Evolutionary conservation across 2,113 vertebrate genomes (phyloP).

Genomic region (Phalacrocorax carbo): DNA sequence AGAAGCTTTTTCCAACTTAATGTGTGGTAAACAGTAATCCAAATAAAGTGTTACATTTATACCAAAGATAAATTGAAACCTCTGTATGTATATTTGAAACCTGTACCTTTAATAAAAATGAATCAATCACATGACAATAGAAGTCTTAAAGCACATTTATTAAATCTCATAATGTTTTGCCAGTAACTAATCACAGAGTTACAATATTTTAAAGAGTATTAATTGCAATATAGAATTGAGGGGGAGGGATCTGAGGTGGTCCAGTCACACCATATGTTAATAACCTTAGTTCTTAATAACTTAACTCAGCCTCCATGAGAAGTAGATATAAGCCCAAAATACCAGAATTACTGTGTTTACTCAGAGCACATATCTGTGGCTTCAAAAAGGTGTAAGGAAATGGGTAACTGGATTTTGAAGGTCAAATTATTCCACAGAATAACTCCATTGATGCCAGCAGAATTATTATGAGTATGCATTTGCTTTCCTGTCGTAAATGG

Average conservation of each 20-base stretch:
- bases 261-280: not conserved
- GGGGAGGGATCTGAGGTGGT: not conserved
- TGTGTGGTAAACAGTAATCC: not conserved
- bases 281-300: not conserved
- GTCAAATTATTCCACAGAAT: conserved; percentile 31
- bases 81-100: not conserved
- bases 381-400: not conserved
- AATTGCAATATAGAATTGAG: not conserved
- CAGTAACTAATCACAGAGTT: not conserved
- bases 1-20: not conserved
- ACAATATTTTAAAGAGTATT: not conserved
- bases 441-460: not conserved
- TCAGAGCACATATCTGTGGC: not conserved
- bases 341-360: not conserved
- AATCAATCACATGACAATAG: not conserved
- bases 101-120: not conserved
- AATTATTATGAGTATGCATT: conserved; percentile 8
- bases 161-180: not conserved
- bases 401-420: conserved; percentile 15
- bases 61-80: not conserved
- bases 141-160: not conserved
- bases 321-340: not conserved
- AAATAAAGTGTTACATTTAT: not conserved
- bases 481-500: not conserved
- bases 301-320: not conserved